Evolutionary conservation across 2,888 invertebrate species (phyloP).

Genomic region (Sminthurinus aureus): DNA sequence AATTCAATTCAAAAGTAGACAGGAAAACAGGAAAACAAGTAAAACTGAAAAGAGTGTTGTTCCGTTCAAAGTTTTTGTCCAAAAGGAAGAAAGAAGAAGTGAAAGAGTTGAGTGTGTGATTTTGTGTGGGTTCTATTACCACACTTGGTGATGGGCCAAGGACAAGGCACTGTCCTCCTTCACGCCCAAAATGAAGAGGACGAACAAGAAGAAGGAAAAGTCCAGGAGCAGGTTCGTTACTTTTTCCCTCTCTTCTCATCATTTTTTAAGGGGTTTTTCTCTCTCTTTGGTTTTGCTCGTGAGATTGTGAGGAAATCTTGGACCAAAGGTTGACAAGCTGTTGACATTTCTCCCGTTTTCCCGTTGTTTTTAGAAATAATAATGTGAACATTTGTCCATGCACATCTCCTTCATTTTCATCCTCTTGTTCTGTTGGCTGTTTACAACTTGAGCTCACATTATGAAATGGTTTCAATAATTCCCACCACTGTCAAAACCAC

Average conservation of each 20-base stretch:
- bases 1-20: background rate
- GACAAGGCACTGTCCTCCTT: slow-evolving; percentile 35
- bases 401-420: background rate
- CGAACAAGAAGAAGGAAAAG: background rate
- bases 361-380: too few species aligned
- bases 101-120: too few species aligned
- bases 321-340: too few species aligned
- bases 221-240: slow-evolving; percentile 4
- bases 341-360: too few species aligned
- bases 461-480: too few species aligned
- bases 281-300: background rate
- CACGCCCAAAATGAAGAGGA: slow-evolving; percentile 2
- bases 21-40: too few species aligned
- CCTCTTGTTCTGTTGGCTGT: too few species aligned
- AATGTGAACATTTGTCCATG: background rate
- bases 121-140: background rate
- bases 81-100: too few species aligned
- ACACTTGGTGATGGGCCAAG: slow-evolving; percentile 36
- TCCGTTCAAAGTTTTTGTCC: too few species aligned
- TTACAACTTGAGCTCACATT: too few species aligned
- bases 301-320: background rate
- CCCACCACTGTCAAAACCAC: too few species aligned
- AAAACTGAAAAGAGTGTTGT: too few species aligned
- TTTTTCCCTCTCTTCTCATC: background rate
- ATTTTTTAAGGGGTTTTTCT: background rate